Percentiles rank a stretch among this genome's conserved stretches.
These are phyloP conservation scores for Zygogramma bicolorata DNA, from an alignment of 2,888 invertebrate genomes.

Conservation along the genomic window DNA sequence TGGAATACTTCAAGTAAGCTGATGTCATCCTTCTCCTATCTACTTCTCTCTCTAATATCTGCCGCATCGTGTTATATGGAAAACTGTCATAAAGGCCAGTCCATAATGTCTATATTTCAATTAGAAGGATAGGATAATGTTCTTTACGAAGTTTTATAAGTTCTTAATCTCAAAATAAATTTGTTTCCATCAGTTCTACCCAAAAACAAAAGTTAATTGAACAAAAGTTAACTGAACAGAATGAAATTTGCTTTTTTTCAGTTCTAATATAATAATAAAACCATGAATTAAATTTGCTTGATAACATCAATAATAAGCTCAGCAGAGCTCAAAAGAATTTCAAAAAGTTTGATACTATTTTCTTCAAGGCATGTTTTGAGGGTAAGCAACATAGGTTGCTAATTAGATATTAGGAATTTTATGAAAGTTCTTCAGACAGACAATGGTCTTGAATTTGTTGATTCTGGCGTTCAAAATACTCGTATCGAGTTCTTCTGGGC, in stretches of 20 bases:
- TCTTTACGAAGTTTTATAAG: neutral
- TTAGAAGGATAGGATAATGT: neutral
- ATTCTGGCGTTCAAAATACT: slow-evolving; percentile 1
- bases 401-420: too few species aligned
- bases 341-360: neutral
- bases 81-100: too few species aligned
- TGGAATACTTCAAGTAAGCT: too few species aligned
- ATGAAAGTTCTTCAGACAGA: neutral
- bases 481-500: too few species aligned
- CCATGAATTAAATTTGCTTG: neutral
- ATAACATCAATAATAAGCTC: neutral
- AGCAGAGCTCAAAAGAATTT: too few species aligned
- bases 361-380: neutral
- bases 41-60: too few species aligned
- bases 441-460: neutral
- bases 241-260: neutral
- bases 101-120: neutral
- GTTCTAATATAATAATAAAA: neutral
- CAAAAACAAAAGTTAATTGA: neutral
- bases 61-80: too few species aligned
- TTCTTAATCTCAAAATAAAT: neutral
- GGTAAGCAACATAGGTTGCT: slow-evolving; percentile 10
- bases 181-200: neutral
- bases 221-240: neutral
- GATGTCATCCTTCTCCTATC: too few species aligned